Conservation (phyloP, 2,797 vertebrate species). For the Nyctalus aviator region DNA sequence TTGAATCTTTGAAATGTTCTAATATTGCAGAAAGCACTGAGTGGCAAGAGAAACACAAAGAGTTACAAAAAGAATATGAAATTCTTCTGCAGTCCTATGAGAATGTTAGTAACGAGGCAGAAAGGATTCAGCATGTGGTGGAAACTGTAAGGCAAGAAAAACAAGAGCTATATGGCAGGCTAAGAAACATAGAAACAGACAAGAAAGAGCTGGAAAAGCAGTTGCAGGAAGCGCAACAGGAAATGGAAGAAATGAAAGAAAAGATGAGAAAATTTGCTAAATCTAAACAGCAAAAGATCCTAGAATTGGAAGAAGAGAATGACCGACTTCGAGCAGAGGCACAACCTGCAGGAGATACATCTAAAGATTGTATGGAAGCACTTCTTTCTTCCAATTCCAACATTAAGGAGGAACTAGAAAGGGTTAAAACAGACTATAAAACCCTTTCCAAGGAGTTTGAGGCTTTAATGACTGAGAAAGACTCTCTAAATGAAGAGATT, state of each 20-base stretch:
- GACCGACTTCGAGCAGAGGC: slow-evolving; percentile 90
- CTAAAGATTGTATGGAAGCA: slow-evolving; percentile 58
- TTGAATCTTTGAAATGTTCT: slow-evolving; percentile 87
- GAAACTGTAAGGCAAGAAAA: slow-evolving; percentile 95
- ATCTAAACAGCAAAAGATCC: slow-evolving; percentile 97
- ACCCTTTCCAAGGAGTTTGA: slow-evolving; percentile 89
- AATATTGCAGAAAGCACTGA: slow-evolving; percentile 87
- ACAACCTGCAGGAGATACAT: slow-evolving; percentile 72
- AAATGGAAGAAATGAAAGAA: slow-evolving; percentile 94
- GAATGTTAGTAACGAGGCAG: slow-evolving; percentile 95
- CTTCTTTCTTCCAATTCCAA: slow-evolving; percentile 43
- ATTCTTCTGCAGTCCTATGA: slow-evolving; percentile 97
- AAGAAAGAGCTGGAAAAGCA: slow-evolving; percentile 91
- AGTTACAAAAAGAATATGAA: slow-evolving; percentile 97
- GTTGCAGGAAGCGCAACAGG: slow-evolving; percentile 91
- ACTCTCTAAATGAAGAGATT: slow-evolving; percentile 88
- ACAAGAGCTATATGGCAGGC: slow-evolving; percentile 91
- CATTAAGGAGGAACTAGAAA: slow-evolving; percentile 87
- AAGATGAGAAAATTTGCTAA: slow-evolving; percentile 99
- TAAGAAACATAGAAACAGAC: slow-evolving; percentile 89
- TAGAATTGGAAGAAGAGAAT: slow-evolving; percentile 97
- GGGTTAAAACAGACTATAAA: slow-evolving; percentile 84
- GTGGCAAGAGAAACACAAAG: slow-evolving; percentile 92
- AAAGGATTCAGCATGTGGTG: slow-evolving; percentile 93
- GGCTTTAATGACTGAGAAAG: slow-evolving; percentile 87